Evolutionary conservation across 2,797 vertebrate genomes (phyloP).

Genomic region (Catharus ustulatus): DNA sequence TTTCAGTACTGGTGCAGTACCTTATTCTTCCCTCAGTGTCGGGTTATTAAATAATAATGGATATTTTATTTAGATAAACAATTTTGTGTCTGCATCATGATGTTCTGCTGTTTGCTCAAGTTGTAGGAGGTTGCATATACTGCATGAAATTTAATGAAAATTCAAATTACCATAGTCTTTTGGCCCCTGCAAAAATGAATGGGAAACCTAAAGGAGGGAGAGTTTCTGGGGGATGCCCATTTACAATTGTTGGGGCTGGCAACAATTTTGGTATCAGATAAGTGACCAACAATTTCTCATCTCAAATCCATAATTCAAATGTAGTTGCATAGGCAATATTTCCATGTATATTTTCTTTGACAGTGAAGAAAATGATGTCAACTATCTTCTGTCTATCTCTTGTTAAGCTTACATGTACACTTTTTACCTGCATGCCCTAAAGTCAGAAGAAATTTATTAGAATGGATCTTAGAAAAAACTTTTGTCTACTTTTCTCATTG

Average conservation of each 20-base stretch:
- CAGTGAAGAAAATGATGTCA: background rate
- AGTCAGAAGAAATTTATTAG: background rate
- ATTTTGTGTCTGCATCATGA: background rate
- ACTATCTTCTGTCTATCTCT: background rate
- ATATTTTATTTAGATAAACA: background rate
- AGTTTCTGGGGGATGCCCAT: background rate
- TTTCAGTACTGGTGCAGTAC: background rate
- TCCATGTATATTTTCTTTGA: background rate
- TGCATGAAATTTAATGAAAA: background rate
- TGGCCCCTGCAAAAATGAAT: background rate
- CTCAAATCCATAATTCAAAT: background rate
- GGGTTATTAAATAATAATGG: background rate
- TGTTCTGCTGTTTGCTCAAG: background rate
- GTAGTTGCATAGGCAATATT: background rate
- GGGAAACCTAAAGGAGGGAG: background rate
- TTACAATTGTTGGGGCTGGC: background rate
- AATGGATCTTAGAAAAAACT: background rate
- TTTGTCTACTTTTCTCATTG: background rate
- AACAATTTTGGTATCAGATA: background rate
- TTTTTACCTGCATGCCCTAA: background rate
- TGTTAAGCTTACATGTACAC: background rate
- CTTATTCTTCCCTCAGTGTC: background rate
- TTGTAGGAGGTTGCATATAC: background rate
- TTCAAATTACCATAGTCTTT: background rate
- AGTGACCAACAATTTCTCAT: background rate